Percentiles rank a stretch among this genome's conserved stretches.
Evolutionary conservation across 1,140 invertebrate species (phyloP).

Genomic region (Linepithema humile): DNA sequence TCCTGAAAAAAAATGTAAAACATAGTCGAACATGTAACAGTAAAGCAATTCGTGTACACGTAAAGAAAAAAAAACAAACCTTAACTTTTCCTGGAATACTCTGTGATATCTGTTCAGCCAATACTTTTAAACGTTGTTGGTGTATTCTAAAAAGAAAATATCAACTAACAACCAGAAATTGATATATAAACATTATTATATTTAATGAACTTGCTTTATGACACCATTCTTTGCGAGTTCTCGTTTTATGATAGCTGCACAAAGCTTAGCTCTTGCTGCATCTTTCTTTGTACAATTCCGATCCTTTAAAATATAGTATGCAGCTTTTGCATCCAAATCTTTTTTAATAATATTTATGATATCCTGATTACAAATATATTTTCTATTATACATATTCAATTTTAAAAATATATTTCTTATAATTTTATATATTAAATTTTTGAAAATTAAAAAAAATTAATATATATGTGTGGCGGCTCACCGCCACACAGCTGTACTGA

Average conservation of each 20-base stretch:
- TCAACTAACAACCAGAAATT: not conserved
- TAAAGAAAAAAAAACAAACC: not conserved
- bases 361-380: not conserved
- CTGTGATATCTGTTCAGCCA: not conserved
- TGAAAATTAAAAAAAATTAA: too few relatives aligned
- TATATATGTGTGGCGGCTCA: too few relatives aligned
- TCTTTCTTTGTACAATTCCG: not conserved
- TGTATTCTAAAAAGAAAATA: not conserved
- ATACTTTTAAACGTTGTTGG: not conserved
- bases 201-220: not conserved
- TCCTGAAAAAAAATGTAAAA: not conserved
- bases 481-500: too few relatives aligned
- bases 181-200: not conserved
- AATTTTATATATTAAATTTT: too few relatives aligned
- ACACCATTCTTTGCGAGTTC: not conserved
- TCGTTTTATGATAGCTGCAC: not conserved
- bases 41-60: not conserved
- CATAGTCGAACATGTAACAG: not conserved
- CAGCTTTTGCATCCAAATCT: not conserved
- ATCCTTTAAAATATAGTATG: not conserved
- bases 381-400: too few relatives aligned
- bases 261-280: not conserved
- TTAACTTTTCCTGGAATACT: not conserved
- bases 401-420: too few relatives aligned
- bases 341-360: not conserved